Evolutionary conservation across 2,797 vertebrate species (phyloP).

Genomic region (Arrhamphus sclerolepis): DNA sequence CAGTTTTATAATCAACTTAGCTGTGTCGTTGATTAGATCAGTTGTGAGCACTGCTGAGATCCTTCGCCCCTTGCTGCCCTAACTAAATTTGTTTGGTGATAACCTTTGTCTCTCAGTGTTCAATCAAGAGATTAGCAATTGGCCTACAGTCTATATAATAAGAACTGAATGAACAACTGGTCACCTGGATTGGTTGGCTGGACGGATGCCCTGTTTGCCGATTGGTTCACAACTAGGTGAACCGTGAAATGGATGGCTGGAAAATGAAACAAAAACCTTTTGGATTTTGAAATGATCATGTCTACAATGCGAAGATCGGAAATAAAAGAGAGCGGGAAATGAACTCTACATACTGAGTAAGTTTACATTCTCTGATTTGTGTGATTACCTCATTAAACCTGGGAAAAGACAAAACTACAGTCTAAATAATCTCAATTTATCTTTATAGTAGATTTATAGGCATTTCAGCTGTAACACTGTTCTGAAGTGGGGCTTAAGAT

Average conservation of each 20-base stretch:
- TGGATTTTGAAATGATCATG: too few species aligned
- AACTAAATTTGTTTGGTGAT: slow-evolving; percentile 75
- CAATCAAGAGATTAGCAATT: slow-evolving; percentile 73
- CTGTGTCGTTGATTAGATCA: slow-evolving; percentile 77
- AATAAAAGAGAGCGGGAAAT: too few species aligned
- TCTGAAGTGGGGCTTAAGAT: too few species aligned
- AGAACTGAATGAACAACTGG: slow-evolving; percentile 34
- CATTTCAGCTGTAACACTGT: too few species aligned
- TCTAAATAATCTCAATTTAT: background rate
- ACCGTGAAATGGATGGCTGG: slow-evolving; percentile 13
- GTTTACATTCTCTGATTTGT: too few species aligned
- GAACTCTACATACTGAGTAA: too few species aligned
- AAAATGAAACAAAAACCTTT: background rate
- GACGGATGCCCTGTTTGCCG: slow-evolving; percentile 1
- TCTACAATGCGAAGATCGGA: too few species aligned
- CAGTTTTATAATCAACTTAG: slow-evolving; percentile 72
- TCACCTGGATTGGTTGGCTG: slow-evolving; percentile 8
- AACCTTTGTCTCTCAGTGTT: slow-evolving; percentile 76
- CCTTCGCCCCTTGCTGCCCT: slow-evolving; percentile 60
- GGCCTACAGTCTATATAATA: slow-evolving; percentile 60
- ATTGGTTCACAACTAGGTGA: slow-evolving; percentile 18
- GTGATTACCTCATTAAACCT: too few species aligned
- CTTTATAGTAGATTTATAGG: background rate
- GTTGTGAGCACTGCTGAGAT: slow-evolving; percentile 56
- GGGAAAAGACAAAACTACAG: background rate